Evolutionary conservation across 2,113 vertebrate genomes (phyloP), one percentile per base, ranked within the genome.

Genomic region (Theropithecus gelada): DNA sequence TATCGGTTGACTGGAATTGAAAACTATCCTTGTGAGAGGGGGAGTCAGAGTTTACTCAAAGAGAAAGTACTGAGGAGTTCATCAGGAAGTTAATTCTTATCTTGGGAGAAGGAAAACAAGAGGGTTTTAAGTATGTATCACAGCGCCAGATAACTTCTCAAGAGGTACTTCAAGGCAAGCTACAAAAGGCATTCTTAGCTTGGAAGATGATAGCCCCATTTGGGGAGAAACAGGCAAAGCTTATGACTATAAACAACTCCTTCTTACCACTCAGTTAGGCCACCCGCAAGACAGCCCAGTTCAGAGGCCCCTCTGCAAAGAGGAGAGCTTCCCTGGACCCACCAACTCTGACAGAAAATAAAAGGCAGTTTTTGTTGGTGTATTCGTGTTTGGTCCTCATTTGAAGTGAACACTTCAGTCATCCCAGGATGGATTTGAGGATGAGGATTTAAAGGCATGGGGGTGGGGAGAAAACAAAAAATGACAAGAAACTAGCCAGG

Each of bases 1-100:
- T 6, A 17, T 48, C 30, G 87, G 68, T 35, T 70, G 23, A 50
- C 2, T 50, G 27, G 16, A 84, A 82, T 6, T 55, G 76, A 40
- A 95, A 88, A 75, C 25, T 88, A 6, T 40, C 43, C 48, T 61
- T 64, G 61, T 14, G 27, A 25, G 27, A 64, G 55, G 72, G 22
- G 10, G 66, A 93, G 43, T 87, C 22, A 10, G 64, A 86, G 57
- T 66, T 83, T 59, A 16, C 61, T 94, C 32, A 92, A 88, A 90
- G 35, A 61, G 11, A 79, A 45, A 59, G 23, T 27, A 70, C 48
- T 4, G 25, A 72, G 22, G 30, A 72, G 17, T 48, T 73, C 23
- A 73, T 27, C 57, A 82, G 68, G 27, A 80, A 82, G 8, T 2
- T 61, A 12, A 61, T 45, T 91, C 43, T 68, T 6, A 32, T 40